A percentile compares a stretch with the other conserved stretches of the same genome.
These are phyloP conservation scores for Smithornis capensis DNA, from an alignment of 2,113 vertebrate species.

Conservation along the genomic window DNA sequence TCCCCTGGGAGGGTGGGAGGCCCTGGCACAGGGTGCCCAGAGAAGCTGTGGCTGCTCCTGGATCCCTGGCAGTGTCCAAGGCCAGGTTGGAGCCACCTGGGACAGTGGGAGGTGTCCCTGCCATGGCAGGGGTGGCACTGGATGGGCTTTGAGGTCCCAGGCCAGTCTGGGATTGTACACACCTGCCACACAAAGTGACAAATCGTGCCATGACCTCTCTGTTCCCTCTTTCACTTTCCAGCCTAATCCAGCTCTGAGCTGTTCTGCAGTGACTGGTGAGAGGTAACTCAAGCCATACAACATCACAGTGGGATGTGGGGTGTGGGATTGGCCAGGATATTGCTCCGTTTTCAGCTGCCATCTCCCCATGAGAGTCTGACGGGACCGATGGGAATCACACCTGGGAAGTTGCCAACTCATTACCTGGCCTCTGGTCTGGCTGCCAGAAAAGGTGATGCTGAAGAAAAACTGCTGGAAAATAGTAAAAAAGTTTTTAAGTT, in stretches of 20 bases:
- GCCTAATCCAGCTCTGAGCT: too few species aligned
- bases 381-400: accelerated
- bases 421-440: neutral
- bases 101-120: neutral
- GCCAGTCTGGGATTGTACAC: too few species aligned
- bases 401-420: neutral
- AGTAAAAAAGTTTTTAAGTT: neutral
- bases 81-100: neutral
- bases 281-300: accelerated
- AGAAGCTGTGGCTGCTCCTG: neutral
- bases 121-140: neutral
- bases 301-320: accelerated
- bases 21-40: neutral
- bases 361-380: accelerated
- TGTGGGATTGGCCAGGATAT: neutral
- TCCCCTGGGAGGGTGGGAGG: neutral
- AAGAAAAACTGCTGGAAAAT: neutral
- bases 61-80: neutral
- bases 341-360: accelerated
- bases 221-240: neutral
- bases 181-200: accelerated
- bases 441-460: neutral
- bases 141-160: neutral
- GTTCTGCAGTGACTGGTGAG: neutral
- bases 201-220: accelerated